A percentile compares a stretch with the other conserved stretches of the same genome.
These are phyloP conservation scores for Sapayoa aenigma DNA, from an alignment of 2,113 vertebrate genomes.

Conservation along the genomic window DNA sequence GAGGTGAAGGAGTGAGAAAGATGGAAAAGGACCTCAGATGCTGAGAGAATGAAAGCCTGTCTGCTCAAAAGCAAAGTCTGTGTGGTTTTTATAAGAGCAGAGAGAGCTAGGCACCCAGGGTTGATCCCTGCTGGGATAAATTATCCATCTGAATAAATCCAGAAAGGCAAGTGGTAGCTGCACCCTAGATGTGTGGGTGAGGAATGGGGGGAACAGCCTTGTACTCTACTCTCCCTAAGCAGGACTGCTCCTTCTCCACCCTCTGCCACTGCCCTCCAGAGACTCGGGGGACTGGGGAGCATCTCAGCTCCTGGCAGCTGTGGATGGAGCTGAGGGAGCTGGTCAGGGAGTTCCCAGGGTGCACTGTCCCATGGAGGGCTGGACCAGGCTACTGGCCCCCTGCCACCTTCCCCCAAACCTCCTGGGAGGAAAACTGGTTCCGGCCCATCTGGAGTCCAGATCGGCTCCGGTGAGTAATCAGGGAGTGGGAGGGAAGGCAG, in stretches of 20 bases:
- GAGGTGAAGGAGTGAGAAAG: not conserved
- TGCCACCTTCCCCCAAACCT: not conserved
- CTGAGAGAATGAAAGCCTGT: not conserved
- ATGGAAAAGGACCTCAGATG: not conserved
- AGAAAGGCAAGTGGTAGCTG: not conserved
- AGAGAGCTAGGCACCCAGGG: not conserved
- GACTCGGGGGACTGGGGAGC: not conserved
- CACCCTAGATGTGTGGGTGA: not conserved
- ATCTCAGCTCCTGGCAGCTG: not conserved
- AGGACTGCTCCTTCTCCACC: not conserved
- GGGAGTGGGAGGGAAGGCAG: constrained; percentile 63
- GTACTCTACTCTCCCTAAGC: rapidly evolving
- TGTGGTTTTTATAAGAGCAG: not conserved
- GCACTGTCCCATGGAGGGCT: rapidly evolving
- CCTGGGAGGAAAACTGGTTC: not conserved
- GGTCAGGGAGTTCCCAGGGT: not conserved
- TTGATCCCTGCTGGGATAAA: not conserved
- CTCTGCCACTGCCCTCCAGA: not conserved
- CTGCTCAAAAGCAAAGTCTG: not conserved
- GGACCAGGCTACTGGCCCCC: not conserved
- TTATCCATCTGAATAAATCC: not conserved
- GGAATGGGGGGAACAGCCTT: not conserved
- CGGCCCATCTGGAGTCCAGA: constrained; percentile 57
- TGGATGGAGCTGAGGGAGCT: rapidly evolving
- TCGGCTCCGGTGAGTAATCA: constrained; percentile 20